phyloP scores from a whole-genome alignment of 1,140 invertebrate genomes.

The Acromyrmex echinatior region DNA sequence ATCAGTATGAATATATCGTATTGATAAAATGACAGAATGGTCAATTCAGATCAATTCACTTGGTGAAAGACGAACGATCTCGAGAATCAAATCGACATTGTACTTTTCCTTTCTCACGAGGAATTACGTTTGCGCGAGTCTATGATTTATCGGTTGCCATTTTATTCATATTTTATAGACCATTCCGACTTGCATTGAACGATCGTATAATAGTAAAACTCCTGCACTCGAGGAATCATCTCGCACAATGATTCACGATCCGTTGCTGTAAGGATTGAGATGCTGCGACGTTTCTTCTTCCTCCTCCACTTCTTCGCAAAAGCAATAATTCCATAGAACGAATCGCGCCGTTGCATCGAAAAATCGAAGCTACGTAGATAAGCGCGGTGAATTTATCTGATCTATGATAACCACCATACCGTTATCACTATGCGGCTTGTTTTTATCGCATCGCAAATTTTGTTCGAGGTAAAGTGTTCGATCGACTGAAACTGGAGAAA shows the following conservation, averaged over 20 bases:
- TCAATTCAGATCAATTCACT: background rate
- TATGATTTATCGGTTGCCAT: conserved; percentile 32
- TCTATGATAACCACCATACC: conserved; percentile 1
- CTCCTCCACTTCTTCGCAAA: conserved; percentile 25
- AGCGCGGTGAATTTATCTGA: conserved; percentile 1
- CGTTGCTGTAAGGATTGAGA: conserved; percentile 42
- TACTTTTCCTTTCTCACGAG: background rate
- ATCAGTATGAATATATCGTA: background rate
- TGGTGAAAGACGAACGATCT: background rate
- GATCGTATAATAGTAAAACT: conserved; percentile 36
- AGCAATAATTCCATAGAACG: conserved; percentile 18
- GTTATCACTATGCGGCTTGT: conserved; percentile 1
- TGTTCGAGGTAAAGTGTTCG: background rate
- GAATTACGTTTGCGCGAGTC: background rate
- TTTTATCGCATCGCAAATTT: conserved; percentile 28
- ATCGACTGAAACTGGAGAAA: background rate
- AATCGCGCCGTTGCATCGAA: conserved; percentile 19
- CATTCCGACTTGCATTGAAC: background rate
- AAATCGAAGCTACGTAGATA: conserved; percentile 11
- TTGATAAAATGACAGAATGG: background rate
- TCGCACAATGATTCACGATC: conserved; percentile 32
- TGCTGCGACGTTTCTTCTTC: conserved; percentile 9
- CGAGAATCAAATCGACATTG: conserved; percentile 22
- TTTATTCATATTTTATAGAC: conserved; percentile 39
- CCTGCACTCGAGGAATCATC: conserved; percentile 9